Base-by-base conservation (phyloP, 2,888 invertebrate genomes). In the Pyralis farinalis region DNA sequence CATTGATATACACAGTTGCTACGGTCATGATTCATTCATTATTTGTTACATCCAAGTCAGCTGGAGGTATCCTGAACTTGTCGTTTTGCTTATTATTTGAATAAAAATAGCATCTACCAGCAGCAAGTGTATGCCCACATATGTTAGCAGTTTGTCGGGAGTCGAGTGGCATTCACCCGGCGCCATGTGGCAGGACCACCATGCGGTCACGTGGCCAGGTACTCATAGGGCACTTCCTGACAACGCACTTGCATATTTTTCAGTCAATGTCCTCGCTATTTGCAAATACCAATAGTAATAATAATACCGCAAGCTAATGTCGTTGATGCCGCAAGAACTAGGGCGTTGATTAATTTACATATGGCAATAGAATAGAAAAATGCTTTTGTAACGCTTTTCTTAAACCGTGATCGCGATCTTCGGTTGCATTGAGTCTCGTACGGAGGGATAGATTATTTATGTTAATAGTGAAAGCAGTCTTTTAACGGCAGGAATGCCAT, bases 131-230 rank as follows among this genome's bases (percentile, higher is more conserved):
- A 55, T 51, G 41, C 41, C 29, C 62, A 58, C 81, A 81, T 61
- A 67, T 82, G 83, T 73, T 69, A 48, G 57, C 69, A 66, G 67
- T 78, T 65, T 65, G 65, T 70, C 63, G 55, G 60, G 58, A 47
- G 55, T 61, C 58, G 60, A 61, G 68, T 64, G 71, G 60, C 62
- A 62, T 71, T 71, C 68, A 66, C 71, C 69, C 72, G 66, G 63
- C 66, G 44, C 37, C 51, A 79, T 79, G 77, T 81, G 80, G 69
- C 53, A 61, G 48, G 47, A 44, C 47, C 55, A 45, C 62, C 62
- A 58, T 64, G 63, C 57, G 64, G 68, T 71, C 80, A 71, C 72
- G 75, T 78, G 76, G 66, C 66, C 80, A 83, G 80, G 81, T 79
- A 79, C 71, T 4, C 7, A 25, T 25, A 8, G 25, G 32, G 45